Conservation (phyloP, 2,797 vertebrate species). For the Smutsia gigantea region DNA sequence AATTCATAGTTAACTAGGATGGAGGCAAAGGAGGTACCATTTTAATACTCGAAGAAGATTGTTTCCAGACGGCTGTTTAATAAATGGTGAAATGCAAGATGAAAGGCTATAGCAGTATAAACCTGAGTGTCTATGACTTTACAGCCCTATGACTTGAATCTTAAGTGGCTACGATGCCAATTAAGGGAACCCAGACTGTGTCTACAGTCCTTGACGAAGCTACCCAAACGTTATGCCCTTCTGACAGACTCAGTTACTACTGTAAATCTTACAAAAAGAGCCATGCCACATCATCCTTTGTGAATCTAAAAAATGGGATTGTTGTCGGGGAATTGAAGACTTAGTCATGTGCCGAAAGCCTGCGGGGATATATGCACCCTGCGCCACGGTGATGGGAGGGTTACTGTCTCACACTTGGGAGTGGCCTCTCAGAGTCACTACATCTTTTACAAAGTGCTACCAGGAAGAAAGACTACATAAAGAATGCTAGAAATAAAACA, state of each 20-base stretch:
- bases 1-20: background rate
- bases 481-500: conserved; percentile 7
- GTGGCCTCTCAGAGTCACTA: background rate
- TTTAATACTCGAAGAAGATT: background rate
- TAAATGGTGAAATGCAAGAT: background rate
- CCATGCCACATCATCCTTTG: background rate
- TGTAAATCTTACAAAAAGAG: conserved; percentile 18
- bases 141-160: conserved; percentile 18
- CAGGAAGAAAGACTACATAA: background rate
- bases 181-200: background rate
- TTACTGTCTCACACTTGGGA: background rate
- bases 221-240: background rate
- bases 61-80: background rate
- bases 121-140: background rate
- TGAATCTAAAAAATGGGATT: background rate
- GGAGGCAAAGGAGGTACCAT: background rate
- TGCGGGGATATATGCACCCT: background rate
- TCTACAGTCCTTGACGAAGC: background rate
- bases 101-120: background rate
- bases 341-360: background rate
- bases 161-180: background rate
- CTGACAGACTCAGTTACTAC: background rate
- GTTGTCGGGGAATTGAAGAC: background rate
- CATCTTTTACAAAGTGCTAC: background rate
- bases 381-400: background rate